These are phyloP conservation scores for Nowickia ferox DNA, from an alignment of 2,888 invertebrate species.

Conservation along the genomic window DNA sequence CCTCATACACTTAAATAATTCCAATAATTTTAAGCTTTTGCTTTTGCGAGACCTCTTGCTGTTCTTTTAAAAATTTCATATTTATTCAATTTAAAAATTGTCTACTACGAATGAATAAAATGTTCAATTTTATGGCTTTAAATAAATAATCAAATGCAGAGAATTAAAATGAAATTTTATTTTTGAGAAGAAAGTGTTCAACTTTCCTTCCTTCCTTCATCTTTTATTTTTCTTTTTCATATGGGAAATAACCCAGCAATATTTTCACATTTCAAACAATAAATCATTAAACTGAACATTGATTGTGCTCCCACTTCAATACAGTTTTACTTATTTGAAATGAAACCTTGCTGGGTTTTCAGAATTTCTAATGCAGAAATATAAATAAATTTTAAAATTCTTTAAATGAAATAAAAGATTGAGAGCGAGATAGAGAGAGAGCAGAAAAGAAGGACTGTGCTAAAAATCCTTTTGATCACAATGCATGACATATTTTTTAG, in stretches of 20 bases:
- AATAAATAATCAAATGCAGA: slow-evolving; percentile 65
- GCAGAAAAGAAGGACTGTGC: slow-evolving; percentile 5
- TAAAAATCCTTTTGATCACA: slow-evolving; percentile 70
- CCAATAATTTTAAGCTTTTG: neutral
- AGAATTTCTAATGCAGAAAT: slow-evolving; percentile 43
- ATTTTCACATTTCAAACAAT: slow-evolving; percentile 3
- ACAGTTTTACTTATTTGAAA: no score
- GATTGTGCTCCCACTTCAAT: no score
- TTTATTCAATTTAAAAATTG: slow-evolving; percentile 13
- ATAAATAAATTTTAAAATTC: slow-evolving; percentile 70
- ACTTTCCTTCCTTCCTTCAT: neutral
- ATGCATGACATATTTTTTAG: slow-evolving; percentile 68
- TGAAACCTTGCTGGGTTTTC: neutral
- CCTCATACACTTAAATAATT: neutral
- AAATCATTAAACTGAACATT: slow-evolving; percentile 23
- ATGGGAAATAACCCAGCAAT: slow-evolving; percentile 30
- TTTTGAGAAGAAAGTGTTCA: slow-evolving; percentile 44
- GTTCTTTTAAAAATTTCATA: neutral
- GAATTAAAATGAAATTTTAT: slow-evolving; percentile 46
- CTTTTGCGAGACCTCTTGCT: neutral
- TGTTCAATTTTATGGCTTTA: slow-evolving; percentile 46
- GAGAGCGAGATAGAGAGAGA: slow-evolving; percentile 8
- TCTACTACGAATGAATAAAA: slow-evolving; percentile 14
- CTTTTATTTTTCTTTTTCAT: neutral
- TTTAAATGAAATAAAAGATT: slow-evolving; percentile 51